These are phyloP conservation scores for Xenentodon cancila DNA, from an alignment of 2,797 vertebrate genomes.

Conservation along the genomic window DNA sequence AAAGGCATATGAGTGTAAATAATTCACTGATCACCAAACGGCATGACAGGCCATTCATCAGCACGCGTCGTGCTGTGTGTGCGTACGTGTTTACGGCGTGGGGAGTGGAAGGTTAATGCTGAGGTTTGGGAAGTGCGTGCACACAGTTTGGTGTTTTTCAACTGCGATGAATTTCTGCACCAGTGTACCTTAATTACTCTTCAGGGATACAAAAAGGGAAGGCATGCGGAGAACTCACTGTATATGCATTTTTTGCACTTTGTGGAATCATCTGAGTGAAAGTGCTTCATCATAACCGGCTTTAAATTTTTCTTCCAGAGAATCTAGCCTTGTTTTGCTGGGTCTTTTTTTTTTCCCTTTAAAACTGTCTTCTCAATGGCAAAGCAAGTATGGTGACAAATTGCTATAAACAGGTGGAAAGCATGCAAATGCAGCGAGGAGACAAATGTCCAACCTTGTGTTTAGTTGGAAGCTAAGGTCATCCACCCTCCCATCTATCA, in stretches of 20 bases:
- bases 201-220: conserved; percentile 10
- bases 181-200: conserved; percentile 47
- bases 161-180: conserved; percentile 48
- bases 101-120: conserved; percentile 22
- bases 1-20: conserved; percentile 91
- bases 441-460: conserved; percentile 84
- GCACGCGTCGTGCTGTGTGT: conserved; percentile 37
- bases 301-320: conserved; percentile 44
- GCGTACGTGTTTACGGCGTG: conserved; percentile 3
- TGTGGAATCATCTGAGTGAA: conserved; percentile 50
- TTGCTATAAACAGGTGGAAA: conserved; percentile 74
- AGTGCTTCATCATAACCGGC: conserved; percentile 69
- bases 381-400: conserved; percentile 74
- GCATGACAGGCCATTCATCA: conserved; percentile 93
- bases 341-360: no score
- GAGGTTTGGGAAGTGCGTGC: not conserved
- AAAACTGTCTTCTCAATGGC: conserved; percentile 50
- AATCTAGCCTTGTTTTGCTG: conserved; percentile 37
- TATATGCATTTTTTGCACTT: conserved; percentile 18
- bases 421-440: conserved; percentile 79
- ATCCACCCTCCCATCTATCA: conserved; percentile 81
- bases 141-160: conserved; percentile 12
- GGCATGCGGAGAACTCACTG: conserved; percentile 24
- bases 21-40: conserved; percentile 92
- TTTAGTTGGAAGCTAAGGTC: conserved; percentile 83